Base-by-base conservation (phyloP, 37 sponge, comb jelly and placozoan genomes). In the Axinella damicornis region DNA sequence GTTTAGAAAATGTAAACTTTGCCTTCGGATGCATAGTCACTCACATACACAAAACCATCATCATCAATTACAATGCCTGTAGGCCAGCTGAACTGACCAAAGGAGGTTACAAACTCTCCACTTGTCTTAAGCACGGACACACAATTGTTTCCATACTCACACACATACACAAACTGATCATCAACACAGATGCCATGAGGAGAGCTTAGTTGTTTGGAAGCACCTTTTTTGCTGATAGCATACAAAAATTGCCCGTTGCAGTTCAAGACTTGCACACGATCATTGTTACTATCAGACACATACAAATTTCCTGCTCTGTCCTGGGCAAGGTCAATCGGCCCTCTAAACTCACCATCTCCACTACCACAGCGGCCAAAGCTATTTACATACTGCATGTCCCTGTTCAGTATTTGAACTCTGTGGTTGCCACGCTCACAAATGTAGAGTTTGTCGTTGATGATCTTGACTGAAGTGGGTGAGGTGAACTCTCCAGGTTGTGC, bases 21-120 rank as follows among this genome's bases (percentile, higher is more conserved):
- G 46, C 46, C 46, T 46, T 4, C 46, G 9, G 46, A 12, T 46
- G 4, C 13, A 72, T 17, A 40, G 4, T 72, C 46, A 72, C 73
- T 41, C 22, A 65, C 79, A 65, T 79, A 79, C 53, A 79, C 52
- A 41, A 66, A 79, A 21, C 79, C 79, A 79, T 79, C 79, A 40
- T 65, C 53, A 65, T 79, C 67, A 52, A 65, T 54, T 36, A 40
- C 52, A 17, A 79, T 21, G 20, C 61, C 62, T 65, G 53, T 25
- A 22, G 72, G 72, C 2, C 16, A 2, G 12, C 36, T 30, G 0
- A 21, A 27, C 15, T 46, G 54, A 66, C 41, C 54, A 74, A 74
- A 74, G 36, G 74, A 74, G 57, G 74, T 55, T 31, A 74, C 74
- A 54, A 36, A 40, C n/a, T 37, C 41, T 37, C 71, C 71, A 36